Evolutionary conservation across 64 coral and sea anemone species (phyloP), one percentile per base, ranked within the genome.

Genomic region (Stichodactyla mertensii): DNA sequence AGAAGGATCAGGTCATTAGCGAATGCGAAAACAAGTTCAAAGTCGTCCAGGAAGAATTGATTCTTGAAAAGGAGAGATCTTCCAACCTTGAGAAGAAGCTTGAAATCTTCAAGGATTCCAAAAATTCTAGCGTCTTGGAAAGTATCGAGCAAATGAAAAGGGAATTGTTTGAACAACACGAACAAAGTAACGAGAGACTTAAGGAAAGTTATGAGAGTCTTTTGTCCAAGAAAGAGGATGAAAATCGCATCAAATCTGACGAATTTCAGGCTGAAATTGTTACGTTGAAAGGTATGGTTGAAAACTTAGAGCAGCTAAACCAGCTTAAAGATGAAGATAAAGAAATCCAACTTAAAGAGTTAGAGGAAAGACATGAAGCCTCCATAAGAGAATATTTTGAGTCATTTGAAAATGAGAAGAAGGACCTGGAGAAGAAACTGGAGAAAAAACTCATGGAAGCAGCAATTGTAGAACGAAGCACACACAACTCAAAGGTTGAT

Each of bases 251-350:
- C 2, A 92, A 87, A 79, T 55, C 82, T 28, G 85, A 93, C 61
- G 94, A 96, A 84, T 82, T 95, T n/a, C 91, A 95, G 79, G 86
- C 91, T n/a, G 91, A 97, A 57, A 87, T 93, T 64, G 94, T 86
- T 74, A 90, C 94, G 19, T 82, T 97, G 79, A 97, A 97, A 93
- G 94, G 91, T 4, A 97, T 97, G 94, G 94, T 97, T 16, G 94
- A 92, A 54, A 97, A 90, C 69, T 91, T 97, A 31, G 94, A 97
- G 19, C 94, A 97, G 62, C 86, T 97, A 24, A 93, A 86, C 54
- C 94, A 97, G 80, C 71, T 97, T 0, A 97, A 97, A 82, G 94
- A 97, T 79, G 94, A 97, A 69, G 94, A 97, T 82, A 87, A 88
- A 18, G 94, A 92, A 58, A 84, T 86, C 18, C 79, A 83, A 11